Conservation (phyloP, 1,140 invertebrate genomes). For the Ceratosolen fusciceps region DNA sequence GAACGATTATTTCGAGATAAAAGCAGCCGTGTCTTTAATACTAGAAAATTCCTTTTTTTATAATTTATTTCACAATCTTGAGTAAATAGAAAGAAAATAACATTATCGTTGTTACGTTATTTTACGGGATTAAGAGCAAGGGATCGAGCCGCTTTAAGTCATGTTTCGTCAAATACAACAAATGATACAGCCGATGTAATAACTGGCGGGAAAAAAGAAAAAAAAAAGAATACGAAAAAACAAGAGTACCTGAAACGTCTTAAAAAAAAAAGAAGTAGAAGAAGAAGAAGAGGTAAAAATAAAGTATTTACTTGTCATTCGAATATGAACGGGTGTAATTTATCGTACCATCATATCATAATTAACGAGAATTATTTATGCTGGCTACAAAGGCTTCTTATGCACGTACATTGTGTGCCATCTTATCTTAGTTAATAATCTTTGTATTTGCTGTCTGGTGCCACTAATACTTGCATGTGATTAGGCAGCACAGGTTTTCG, state of each 20-base stretch:
- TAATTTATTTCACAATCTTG: constrained; percentile 24
- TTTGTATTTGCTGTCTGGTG: constrained; percentile 56
- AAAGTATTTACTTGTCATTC: neutral
- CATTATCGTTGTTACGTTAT: neutral
- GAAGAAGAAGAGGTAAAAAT: neutral
- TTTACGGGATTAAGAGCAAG: neutral
- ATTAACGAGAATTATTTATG: constrained; percentile 45
- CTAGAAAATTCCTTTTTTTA: constrained; percentile 33
- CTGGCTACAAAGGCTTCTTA: constrained; percentile 4
- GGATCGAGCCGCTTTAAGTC: neutral
- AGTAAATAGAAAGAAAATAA: constrained; percentile 17
- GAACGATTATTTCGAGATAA: constrained; percentile 38
- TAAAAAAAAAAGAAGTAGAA: too few species aligned
- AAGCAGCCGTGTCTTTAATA: constrained; percentile 17
- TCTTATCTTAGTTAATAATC: constrained; percentile 45
- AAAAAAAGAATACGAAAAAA: too few species aligned
- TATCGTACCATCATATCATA: constrained; percentile 34
- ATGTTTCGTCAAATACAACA: neutral
- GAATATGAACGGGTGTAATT: constrained; percentile 25
- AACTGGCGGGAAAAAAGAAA: neutral
- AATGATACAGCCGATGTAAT: neutral
- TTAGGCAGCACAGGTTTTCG: constrained; percentile 13
- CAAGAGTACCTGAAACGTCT: too few species aligned
- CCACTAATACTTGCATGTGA: constrained; percentile 16
- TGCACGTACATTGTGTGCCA: neutral